Percentiles rank a stretch among this genome's conserved stretches.
phyloP scores from a whole-genome alignment of 2,113 vertebrate genomes.

The Xiphias gladius region DNA sequence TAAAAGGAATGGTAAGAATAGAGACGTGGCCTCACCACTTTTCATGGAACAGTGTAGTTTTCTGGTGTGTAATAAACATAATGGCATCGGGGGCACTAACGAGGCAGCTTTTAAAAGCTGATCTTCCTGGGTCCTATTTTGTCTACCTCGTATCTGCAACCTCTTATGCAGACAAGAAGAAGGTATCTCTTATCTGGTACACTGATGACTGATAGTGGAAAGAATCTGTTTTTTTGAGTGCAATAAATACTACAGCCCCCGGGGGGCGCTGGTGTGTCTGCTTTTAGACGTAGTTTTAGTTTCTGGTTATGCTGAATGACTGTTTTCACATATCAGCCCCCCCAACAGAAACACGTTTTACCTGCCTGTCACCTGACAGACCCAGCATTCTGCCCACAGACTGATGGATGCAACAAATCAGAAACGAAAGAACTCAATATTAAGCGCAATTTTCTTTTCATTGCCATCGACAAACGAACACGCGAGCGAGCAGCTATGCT shows the following conservation, averaged over 20 bases:
- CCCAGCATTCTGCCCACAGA: constrained; percentile 10
- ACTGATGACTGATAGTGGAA: not conserved
- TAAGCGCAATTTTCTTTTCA: constrained; percentile 45
- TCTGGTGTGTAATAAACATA: too few species aligned
- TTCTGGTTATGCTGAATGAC: constrained; percentile 13
- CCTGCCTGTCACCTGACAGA: not conserved
- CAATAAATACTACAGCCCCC: not conserved
- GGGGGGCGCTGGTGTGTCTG: not conserved
- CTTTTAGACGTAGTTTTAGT: not conserved
- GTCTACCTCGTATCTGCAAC: too few species aligned
- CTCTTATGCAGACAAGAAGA: too few species aligned
- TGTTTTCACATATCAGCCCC: not conserved
- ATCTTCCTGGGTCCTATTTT: too few species aligned
- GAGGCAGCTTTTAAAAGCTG: too few species aligned
- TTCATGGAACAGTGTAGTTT: too few species aligned
- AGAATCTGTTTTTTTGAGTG: not conserved
- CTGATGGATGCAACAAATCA: constrained; percentile 52
- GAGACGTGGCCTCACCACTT: too few species aligned
- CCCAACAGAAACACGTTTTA: constrained; percentile 15
- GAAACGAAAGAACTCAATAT: constrained; percentile 31
- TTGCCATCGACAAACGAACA: constrained; percentile 70
- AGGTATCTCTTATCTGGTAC: too few species aligned
- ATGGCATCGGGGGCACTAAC: too few species aligned
- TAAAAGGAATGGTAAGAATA: too few species aligned
- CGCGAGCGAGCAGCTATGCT: constrained; percentile 60